Conservation (phyloP, 2,888 invertebrate species). For the Listrodromus nycthemerus region DNA sequence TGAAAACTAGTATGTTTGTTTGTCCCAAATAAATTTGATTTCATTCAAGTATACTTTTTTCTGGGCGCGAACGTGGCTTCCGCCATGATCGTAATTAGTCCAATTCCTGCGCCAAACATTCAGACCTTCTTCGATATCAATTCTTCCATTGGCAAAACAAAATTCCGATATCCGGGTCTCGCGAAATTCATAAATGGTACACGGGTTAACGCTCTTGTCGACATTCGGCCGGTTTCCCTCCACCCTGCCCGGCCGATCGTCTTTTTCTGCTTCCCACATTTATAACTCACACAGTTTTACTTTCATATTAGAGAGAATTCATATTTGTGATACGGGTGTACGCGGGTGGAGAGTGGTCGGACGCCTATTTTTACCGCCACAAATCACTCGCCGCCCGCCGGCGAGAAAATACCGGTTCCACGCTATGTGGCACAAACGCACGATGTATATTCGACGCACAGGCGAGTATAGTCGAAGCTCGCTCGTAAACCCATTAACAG, state of each 20-base stretch:
- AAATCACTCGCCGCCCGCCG: constrained; percentile 54
- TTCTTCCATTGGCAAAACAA: no score
- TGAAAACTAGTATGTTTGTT: no score
- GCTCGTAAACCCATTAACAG: constrained; percentile 57
- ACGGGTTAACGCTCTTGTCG: not conserved
- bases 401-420: constrained; percentile 51
- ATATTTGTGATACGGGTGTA: constrained; percentile 32
- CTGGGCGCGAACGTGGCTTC: no score
- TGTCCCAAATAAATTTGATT: no score
- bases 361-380: constrained; percentile 54
- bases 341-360: constrained; percentile 23
- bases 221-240: constrained; percentile 9
- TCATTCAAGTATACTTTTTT: no score
- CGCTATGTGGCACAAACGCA: constrained; percentile 47
- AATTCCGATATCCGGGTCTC: not conserved
- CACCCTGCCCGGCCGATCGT: not conserved
- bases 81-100: no score
- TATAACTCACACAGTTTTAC: constrained; percentile 21
- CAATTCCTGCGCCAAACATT: no score
- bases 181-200: not conserved
- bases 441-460: constrained; percentile 26
- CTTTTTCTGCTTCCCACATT: constrained; percentile 28
- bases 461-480: constrained; percentile 26
- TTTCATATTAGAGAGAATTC: constrained; percentile 48
- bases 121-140: no score